Evolutionary conservation across 2,888 invertebrate genomes (phyloP).

Genomic region (Tiphia femorata): DNA sequence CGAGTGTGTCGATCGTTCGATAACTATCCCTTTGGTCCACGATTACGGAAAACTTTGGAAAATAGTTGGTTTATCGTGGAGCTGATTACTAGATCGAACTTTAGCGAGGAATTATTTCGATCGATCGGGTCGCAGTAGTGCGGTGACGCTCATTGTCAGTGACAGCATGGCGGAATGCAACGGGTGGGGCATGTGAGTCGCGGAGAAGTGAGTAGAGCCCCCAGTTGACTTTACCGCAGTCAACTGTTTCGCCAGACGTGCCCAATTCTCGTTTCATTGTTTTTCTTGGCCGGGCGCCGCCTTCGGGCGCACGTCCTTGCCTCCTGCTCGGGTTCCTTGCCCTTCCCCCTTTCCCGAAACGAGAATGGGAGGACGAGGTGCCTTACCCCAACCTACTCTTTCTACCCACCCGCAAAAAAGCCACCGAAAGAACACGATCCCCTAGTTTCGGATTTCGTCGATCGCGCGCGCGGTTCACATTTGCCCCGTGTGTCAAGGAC

Average conservation of each 20-base stretch:
- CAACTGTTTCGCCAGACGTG: conserved; percentile 52
- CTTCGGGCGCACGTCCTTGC: conserved; percentile 41
- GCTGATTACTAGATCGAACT: too few relatives aligned
- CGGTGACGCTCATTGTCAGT: too few relatives aligned
- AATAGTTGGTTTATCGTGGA: too few relatives aligned
- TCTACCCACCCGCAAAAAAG: not conserved
- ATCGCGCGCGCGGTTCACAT: too few relatives aligned
- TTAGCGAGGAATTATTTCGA: too few relatives aligned
- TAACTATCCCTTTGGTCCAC: too few relatives aligned
- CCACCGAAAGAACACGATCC: not conserved
- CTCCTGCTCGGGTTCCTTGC: conserved; percentile 42
- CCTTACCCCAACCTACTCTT: not conserved
- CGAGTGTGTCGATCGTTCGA: too few relatives aligned
- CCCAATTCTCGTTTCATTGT: conserved; percentile 50
- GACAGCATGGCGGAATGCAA: conserved; percentile 23
- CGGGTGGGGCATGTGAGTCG: too few relatives aligned
- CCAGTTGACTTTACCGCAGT: conserved; percentile 48
- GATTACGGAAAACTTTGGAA: too few relatives aligned
- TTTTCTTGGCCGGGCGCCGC: conserved; percentile 42
- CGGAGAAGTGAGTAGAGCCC: too few relatives aligned
- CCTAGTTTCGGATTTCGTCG: not conserved
- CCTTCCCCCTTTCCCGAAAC: conserved; percentile 38
- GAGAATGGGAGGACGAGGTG: conserved; percentile 27
- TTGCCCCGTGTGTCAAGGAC: too few relatives aligned
- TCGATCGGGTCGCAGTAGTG: too few relatives aligned